Evolutionary conservation across 2,888 invertebrate species (phyloP).

Genomic region (Zygaena filipendulae): DNA sequence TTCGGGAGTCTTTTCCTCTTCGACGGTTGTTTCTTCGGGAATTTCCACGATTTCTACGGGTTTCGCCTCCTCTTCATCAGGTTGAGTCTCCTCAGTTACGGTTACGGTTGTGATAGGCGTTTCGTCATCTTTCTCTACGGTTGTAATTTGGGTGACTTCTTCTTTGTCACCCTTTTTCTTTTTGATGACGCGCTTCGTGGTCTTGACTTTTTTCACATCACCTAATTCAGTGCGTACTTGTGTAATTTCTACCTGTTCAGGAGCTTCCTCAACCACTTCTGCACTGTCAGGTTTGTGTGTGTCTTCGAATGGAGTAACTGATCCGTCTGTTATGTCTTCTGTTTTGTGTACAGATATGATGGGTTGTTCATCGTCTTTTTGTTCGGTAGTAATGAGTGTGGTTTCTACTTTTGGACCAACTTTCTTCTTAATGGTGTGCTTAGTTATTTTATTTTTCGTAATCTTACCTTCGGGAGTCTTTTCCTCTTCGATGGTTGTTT

Average conservation of each 20-base stretch:
- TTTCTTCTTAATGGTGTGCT: slow-evolving; percentile 41
- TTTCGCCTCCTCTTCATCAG: slow-evolving; percentile 18
- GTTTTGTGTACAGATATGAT: slow-evolving; percentile 37
- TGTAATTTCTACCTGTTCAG: slow-evolving; percentile 15
- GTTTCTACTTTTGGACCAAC: slow-evolving; percentile 29
- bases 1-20: slow-evolving; percentile 28
- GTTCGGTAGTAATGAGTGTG: slow-evolving; percentile 20
- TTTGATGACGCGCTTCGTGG: slow-evolving; percentile 26
- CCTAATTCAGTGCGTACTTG: slow-evolving; percentile 24
- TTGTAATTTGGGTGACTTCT: slow-evolving; percentile 20
- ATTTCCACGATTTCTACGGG: slow-evolving; percentile 18
- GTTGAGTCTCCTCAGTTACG: slow-evolving; percentile 14
- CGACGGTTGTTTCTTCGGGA: slow-evolving; percentile 25
- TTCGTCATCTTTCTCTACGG: slow-evolving; percentile 19
- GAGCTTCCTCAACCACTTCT: slow-evolving; percentile 23
- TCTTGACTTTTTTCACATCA: slow-evolving; percentile 15
- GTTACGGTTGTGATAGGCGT: slow-evolving; percentile 21
- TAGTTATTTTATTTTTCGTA: slow-evolving; percentile 30
- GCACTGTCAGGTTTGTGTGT: slow-evolving; percentile 17
- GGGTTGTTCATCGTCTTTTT: slow-evolving; percentile 24
- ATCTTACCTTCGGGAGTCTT: slow-evolving; percentile 26
- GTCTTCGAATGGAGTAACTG: slow-evolving; percentile 16
- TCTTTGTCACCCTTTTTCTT: slow-evolving; percentile 9
- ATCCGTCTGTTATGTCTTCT: slow-evolving; percentile 25
- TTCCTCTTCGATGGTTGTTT: slow-evolving; percentile 24